Evolutionary conservation across 2,888 invertebrate species (phyloP).

Genomic region (Metalampra italica): DNA sequence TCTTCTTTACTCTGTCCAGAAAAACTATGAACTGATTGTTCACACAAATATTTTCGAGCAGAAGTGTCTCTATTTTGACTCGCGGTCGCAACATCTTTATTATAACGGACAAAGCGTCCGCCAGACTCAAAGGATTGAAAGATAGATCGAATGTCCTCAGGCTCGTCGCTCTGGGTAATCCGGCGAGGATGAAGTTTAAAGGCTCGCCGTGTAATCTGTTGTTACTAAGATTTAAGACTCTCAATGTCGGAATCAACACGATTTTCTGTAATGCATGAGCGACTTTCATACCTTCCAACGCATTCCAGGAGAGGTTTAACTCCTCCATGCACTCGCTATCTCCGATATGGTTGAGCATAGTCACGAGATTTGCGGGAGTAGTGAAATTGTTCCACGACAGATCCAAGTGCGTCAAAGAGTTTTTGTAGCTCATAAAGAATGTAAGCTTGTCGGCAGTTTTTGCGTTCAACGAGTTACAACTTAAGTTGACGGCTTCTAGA

Average conservation of each 20-base stretch:
- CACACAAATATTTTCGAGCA: conserved; percentile 33
- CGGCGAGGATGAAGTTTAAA: conserved; percentile 20
- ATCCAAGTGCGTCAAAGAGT: conserved; percentile 33
- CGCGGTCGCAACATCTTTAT: conserved; percentile 26
- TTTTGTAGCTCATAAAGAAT: conserved; percentile 27
- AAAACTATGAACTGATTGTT: conserved; percentile 25
- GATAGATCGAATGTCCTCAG: conserved; percentile 37
- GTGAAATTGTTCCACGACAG: conserved; percentile 39
- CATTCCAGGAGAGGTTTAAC: conserved; percentile 37
- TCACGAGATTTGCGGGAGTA: conserved; percentile 21
- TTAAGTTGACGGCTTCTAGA: conserved; percentile 27
- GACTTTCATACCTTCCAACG: conserved; percentile 28
- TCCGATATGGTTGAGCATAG: conserved; percentile 29
- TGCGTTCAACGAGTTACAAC: conserved; percentile 32
- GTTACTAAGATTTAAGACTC: conserved; percentile 30
- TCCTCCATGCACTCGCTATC: conserved; percentile 26
- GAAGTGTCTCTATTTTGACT: conserved; percentile 33
- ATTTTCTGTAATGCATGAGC: conserved; percentile 27
- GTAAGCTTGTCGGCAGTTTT: conserved; percentile 26
- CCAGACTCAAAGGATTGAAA: conserved; percentile 32
- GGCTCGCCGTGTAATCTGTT: conserved; percentile 32
- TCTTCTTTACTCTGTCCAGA: conserved; percentile 25
- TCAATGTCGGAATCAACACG: conserved; percentile 26
- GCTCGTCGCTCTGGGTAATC: conserved; percentile 28
- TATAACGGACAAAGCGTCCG: conserved; percentile 28